Base-by-base conservation (phyloP, 2,113 vertebrate species). In the Myocastor coypus region DNA sequence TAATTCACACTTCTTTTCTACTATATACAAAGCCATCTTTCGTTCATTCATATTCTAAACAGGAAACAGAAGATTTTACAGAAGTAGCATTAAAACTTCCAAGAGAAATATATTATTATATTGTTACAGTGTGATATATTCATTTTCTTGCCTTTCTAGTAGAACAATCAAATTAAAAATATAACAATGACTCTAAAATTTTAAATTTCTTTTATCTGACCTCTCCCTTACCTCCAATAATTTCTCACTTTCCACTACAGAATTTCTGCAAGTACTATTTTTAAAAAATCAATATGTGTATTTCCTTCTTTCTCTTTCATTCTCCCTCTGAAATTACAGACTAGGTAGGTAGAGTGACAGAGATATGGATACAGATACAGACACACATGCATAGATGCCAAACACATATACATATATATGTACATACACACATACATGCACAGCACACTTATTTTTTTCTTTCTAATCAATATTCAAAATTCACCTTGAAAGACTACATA, bases 401-500 rank as follows among this genome's bases (percentile, higher is more conserved):
- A 3, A 83, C 26, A 34, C 3, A 71, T 0, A 4, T 19, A 20
- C 0, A 42, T 1, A 83, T 6, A 32, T 1, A 83, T 11, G 34
- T 2, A 88, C 28, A 20, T 4, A 50, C 0, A 6, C 22, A 26
- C 2, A 52, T 42, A 55, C 1, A 68, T 17, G 37, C 7, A 8
- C 80, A 30, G 50, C 3, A 84, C 4, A 71, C 12, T 19, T 12
- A 16, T 57, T 57, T 83, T 87, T 81, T 85, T 89, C 40, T 83
- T 87, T 88, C 63, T 71, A 64, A 66, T 12, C 8, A 73, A 24
- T 82, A 93, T 82, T 84, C 4, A 82, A 20, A 89, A 94, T 20
- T n/a, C 14, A 90, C 22, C 87, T 77, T 90, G 46, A 63, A 85
- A 83, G 24, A 59, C 3, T 4, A 89, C 9, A 6, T 37, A 71